Evolutionary conservation across 2,797 vertebrate genomes (phyloP).

Genomic region (Okamejei kenojei): DNA sequence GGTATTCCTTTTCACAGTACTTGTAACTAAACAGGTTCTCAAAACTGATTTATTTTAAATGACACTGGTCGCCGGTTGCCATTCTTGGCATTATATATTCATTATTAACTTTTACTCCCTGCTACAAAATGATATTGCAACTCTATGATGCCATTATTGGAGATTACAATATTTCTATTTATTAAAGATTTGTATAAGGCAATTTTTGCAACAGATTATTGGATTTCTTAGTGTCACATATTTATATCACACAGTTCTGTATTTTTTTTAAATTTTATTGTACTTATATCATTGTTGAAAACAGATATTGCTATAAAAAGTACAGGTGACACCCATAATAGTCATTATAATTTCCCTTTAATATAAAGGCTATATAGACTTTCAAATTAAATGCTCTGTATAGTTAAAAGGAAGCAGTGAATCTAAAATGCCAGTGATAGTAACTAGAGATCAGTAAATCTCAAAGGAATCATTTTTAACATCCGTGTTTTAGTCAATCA

Average conservation of each 20-base stretch:
- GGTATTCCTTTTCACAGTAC: too few relatives aligned
- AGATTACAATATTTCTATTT: not conserved
- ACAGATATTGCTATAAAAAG: not conserved
- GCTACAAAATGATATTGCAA: not conserved
- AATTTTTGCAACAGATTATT: not conserved
- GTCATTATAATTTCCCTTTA: not conserved
- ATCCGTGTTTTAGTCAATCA: not conserved
- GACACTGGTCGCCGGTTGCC: too few relatives aligned
- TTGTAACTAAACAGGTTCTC: too few relatives aligned
- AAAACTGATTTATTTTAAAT: too few relatives aligned
- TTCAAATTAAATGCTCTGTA: not conserved
- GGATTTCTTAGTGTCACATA: not conserved
- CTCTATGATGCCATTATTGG: not conserved
- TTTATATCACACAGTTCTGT: not conserved
- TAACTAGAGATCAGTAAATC: not conserved
- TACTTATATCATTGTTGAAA: not conserved
- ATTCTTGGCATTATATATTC: too few relatives aligned
- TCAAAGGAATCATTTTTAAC: not conserved
- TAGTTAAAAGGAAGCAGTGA: not conserved
- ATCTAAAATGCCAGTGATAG: not conserved
- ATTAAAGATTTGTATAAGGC: not conserved
- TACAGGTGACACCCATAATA: not conserved
- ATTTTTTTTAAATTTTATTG: not conserved
- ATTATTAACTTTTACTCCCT: not conserved
- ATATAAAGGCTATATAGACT: not conserved